Base-by-base conservation (phyloP, 2,113 vertebrate species). In the Austrofundulus limnaeus region DNA sequence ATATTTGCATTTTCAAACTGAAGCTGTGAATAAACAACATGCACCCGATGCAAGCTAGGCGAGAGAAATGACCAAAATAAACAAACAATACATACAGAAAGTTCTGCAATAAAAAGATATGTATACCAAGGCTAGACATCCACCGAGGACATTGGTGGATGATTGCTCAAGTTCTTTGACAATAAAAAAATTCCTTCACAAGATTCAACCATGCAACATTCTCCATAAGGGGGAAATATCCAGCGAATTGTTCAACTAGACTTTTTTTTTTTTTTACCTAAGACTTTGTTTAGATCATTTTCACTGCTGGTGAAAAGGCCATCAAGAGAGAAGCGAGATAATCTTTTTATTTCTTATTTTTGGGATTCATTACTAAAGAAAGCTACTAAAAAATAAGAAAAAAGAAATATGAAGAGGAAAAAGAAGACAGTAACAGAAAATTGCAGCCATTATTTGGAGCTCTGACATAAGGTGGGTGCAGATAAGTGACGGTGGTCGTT, bases 401-500 rank as follows among this genome's bases (percentile, higher is more conserved):
- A 54, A 19, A 2, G n/a, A 23, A 38, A 34, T 28, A 28, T 4
- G 28, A 28, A 10, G 8, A 14, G 13, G 31, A 48, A 52, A 50
- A 23, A 56, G 23, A 51, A 19, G 13, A 31, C 19, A 31, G 11
- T 16, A 50, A 31, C 11, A 43, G 31, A 10, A 34, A 19, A 23
- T 15, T 24, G 3, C 4, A 28, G 38, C 17, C 38, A 51, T 41
- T 5, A 54, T 9, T 6, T 55, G 17, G 6, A 31, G 12, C 9
- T 11, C 21, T n/a, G 25, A 38, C 12, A 28, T 11, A 37, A 43
- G 50, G 12, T 10, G 16, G 21, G 19, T 62, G 41, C 14, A 0
- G 57, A 61, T 28, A 60, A 14, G 23, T 39, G 38, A 59, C 49
- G 61, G 47, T 70, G 39, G 48, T 16, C 52, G 25, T 45, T 52